Percentiles rank a stretch among this genome's conserved stretches.
phyloP scores from a whole-genome alignment of 2,888 invertebrate genomes.

The Phlogophora meticulosa region DNA sequence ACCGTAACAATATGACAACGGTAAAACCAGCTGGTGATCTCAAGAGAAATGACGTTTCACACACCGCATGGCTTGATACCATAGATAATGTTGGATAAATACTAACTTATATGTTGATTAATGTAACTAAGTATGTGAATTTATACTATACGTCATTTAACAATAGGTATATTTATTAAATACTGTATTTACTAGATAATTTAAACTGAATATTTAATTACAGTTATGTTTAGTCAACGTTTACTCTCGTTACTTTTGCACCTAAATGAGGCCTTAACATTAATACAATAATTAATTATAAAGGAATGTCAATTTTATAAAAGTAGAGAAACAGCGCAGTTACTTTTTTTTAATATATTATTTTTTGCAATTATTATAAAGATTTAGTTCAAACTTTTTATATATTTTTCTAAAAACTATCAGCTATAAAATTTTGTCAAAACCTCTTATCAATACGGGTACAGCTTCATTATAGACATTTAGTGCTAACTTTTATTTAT shows the following conservation, averaged over 20 bases:
- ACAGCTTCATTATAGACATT: conserved; percentile 30
- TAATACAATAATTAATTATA: conserved; percentile 43
- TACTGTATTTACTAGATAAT: conserved; percentile 15
- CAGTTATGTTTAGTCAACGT: conserved; percentile 26
- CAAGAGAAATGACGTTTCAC: not conserved
- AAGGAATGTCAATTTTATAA: conserved; percentile 66
- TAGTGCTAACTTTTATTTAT: conserved; percentile 16
- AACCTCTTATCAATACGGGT: conserved; percentile 35
- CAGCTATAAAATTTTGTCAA: conserved; percentile 48
- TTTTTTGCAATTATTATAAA: conserved; percentile 40
- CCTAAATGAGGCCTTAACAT: conserved; percentile 54
- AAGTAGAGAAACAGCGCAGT: conserved; percentile 55
- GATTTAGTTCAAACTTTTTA: conserved; percentile 37
- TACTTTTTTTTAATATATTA: conserved; percentile 19
- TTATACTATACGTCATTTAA: conserved; percentile 21
- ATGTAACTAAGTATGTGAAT: conserved; percentile 11
- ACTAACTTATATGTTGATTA: not conserved
- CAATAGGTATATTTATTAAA: conserved; percentile 27
- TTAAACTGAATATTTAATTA: conserved; percentile 23
- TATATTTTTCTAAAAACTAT: conserved; percentile 56
- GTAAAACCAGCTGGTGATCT: not conserved
- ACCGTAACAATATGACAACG: not conserved
- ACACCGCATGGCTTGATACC: not conserved
- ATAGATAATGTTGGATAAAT: too few species aligned
- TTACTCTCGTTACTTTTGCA: conserved; percentile 24